Percentiles rank a stretch among this genome's conserved stretches.
Evolutionary conservation across 2,797 vertebrate genomes (phyloP).

Genomic region (Numenius phaeopus): DNA sequence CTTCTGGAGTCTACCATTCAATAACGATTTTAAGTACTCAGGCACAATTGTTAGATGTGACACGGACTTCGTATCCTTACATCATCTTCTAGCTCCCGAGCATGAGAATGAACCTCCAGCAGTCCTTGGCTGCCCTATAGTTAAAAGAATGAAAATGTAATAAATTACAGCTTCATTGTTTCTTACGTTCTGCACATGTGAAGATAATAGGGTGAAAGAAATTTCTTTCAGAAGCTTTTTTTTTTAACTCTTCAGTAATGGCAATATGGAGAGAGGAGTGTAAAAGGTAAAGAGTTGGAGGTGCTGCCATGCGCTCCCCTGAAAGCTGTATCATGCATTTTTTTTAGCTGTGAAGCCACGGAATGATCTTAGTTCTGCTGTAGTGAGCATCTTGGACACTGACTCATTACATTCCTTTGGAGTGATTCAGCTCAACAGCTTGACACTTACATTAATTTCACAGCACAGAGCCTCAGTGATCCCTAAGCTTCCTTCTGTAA

Average conservation of each 20-base stretch:
- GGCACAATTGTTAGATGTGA: background rate
- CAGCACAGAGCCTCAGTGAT: conserved; percentile 34
- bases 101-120: conserved; percentile 4
- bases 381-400: conserved; percentile 57
- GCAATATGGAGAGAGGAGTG: background rate
- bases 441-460: conserved; percentile 71
- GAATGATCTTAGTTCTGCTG: conserved; percentile 33
- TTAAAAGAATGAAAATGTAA: conserved; percentile 32
- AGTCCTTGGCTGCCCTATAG: background rate
- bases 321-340: background rate
- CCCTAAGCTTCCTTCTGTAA: conserved; percentile 31
- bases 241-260: background rate
- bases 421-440: conserved; percentile 69
- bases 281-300: background rate
- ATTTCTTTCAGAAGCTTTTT: background rate
- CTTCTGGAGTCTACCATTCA: background rate
- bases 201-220: background rate
- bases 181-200: background rate
- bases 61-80: background rate
- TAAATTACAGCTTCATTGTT: background rate
- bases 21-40: background rate
- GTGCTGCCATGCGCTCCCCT: background rate
- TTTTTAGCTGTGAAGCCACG: conserved; percentile 12
- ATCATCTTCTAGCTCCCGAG: background rate
- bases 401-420: conserved; percentile 68